A percentile compares a stretch with the other conserved stretches of the same genome.
phyloP scores from a whole-genome alignment of 2,888 invertebrate species.

The Rotaria macrura region DNA sequence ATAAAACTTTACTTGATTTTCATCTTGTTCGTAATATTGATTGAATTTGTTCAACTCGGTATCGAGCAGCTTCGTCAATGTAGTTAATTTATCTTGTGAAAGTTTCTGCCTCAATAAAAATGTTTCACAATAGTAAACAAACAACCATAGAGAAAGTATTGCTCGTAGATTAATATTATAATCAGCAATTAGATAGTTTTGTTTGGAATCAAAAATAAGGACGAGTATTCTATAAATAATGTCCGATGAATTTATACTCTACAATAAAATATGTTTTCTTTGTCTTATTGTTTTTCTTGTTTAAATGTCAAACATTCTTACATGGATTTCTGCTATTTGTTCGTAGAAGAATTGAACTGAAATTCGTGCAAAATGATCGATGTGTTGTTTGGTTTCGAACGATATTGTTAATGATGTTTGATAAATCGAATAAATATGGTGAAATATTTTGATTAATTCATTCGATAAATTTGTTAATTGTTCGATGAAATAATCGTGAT shows the following conservation, averaged over 20 bases:
- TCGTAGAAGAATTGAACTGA: background rate
- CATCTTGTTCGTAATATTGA: background rate
- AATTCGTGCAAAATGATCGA: background rate
- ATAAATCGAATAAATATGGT: background rate
- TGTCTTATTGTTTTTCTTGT: no score
- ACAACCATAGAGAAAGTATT: background rate
- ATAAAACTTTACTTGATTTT: background rate
- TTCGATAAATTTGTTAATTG: background rate
- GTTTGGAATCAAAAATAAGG: background rate
- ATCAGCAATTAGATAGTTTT: background rate
- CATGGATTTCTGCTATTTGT: background rate
- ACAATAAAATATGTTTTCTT: no score
- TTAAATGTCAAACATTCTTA: no score
- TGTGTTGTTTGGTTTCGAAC: background rate
- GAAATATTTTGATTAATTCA: background rate
- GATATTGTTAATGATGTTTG: background rate
- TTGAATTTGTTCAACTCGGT: background rate
- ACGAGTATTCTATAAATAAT: background rate
- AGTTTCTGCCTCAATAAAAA: background rate
- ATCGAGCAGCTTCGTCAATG: background rate
- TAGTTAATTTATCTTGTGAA: background rate
- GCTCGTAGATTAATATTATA: background rate
- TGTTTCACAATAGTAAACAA: slow-evolving; percentile 18
- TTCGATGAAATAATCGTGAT: background rate
- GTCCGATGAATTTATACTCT: background rate